A percentile compares a stretch with the other conserved stretches of the same genome.
phyloP scores from a whole-genome alignment of 2,113 vertebrate genomes.

The Hypomesus transpacificus region DNA sequence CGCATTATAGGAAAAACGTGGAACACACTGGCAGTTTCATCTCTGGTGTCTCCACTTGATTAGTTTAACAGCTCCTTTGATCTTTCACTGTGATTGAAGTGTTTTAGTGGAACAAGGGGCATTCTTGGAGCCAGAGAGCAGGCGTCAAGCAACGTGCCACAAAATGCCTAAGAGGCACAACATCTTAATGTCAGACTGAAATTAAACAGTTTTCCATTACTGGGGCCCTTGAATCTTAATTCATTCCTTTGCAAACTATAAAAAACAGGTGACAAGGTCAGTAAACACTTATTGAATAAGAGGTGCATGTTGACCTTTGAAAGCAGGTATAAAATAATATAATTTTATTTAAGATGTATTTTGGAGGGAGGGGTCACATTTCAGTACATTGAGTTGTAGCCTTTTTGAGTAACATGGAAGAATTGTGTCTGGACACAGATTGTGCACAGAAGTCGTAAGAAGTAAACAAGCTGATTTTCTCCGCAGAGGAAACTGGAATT shows the following conservation, averaged over 20 bases:
- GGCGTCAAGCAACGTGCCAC: constrained; percentile 79
- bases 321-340: constrained; percentile 55
- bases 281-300: constrained; percentile 72
- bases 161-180: constrained; percentile 92
- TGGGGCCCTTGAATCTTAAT: constrained; percentile 87
- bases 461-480: neutral
- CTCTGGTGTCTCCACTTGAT: constrained; percentile 81
- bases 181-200: constrained; percentile 98
- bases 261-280: constrained; percentile 79
- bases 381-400: constrained; percentile 16
- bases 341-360: constrained; percentile 49
- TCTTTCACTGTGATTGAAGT: constrained; percentile 97
- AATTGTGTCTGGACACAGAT: neutral
- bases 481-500: neutral
- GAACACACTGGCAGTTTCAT: constrained; percentile 66
- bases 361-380: constrained; percentile 36
- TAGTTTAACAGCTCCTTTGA: constrained; percentile 94
- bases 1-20: constrained; percentile 57
- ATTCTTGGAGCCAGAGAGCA: constrained; percentile 80
- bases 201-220: constrained; percentile 91
- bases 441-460: neutral
- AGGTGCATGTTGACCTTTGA: constrained; percentile 73
- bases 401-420: neutral
- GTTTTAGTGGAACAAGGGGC: constrained; percentile 90
- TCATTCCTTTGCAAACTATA: constrained; percentile 79